Evolutionary conservation across 2,113 vertebrate species (phyloP).

Genomic region (Progne subis): DNA sequence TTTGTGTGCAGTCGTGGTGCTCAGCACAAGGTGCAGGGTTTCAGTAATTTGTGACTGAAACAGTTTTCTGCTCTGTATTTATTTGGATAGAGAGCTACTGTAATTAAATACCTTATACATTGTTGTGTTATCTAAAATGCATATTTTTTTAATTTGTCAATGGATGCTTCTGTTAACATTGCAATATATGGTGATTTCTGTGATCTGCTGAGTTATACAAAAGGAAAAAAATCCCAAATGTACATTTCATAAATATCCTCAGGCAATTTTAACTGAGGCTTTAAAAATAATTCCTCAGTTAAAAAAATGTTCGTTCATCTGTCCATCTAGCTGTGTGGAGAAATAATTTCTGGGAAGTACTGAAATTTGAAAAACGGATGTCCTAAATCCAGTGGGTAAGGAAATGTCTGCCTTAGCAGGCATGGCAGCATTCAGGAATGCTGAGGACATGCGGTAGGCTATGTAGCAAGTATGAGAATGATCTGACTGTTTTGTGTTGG

Average conservation of each 20-base stretch:
- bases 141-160: neutral
- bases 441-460: neutral
- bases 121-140: neutral
- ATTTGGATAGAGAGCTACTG: neutral
- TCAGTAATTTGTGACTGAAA: neutral
- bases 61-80: neutral
- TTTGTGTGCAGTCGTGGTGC: neutral
- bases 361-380: neutral
- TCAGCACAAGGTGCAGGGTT: neutral
- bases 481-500: neutral
- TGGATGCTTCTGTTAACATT: neutral
- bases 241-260: neutral
- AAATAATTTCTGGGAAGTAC: neutral
- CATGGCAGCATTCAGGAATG: neutral
- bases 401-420: neutral
- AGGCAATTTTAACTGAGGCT: neutral
- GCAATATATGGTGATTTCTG: neutral
- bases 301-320: neutral
- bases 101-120: neutral
- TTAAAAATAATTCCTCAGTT: slow-evolving; percentile 7
- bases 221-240: neutral
- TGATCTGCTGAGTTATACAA: neutral
- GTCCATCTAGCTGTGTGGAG: neutral
- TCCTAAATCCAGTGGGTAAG: neutral
- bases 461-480: neutral